Percentiles rank a stretch among this genome's conserved stretches.
These are phyloP conservation scores for Zoanthus sansibaricus DNA, from an alignment of 92 coral and sea anemone genomes.

Conservation along the genomic window DNA sequence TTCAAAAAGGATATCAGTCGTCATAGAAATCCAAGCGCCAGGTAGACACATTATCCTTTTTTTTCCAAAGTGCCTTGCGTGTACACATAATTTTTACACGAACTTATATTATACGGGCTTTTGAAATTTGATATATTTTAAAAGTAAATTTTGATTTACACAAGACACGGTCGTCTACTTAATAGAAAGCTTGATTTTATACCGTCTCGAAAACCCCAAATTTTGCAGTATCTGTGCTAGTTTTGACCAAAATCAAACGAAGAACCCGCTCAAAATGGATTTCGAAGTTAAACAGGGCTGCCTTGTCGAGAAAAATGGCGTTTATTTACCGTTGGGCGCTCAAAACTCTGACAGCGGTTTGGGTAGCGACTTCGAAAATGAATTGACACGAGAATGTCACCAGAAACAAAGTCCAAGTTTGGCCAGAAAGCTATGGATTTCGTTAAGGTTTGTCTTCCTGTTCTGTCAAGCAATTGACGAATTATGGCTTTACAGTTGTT, in stretches of 20 bases:
- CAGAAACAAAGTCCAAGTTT: constrained; percentile 28
- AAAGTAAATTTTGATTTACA: neutral
- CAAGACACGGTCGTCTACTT: no score
- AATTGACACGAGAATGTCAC: neutral
- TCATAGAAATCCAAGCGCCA: neutral
- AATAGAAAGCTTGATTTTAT: neutral
- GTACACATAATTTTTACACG: no score
- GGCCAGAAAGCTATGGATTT: constrained; percentile 32
- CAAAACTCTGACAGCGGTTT: constrained; percentile 22
- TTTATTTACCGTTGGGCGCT: neutral
- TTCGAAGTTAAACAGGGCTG: neutral
- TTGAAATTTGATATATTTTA: neutral
- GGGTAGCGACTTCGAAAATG: constrained; percentile 39
- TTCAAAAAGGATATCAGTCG: neutral
- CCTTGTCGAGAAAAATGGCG: neutral
- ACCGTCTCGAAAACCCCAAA: neutral
- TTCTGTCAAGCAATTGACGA: neutral
- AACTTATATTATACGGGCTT: neutral
- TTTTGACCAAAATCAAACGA: neutral
- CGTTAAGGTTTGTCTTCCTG: constrained; percentile 26
- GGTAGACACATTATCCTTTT: neutral
- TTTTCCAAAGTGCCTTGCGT: neutral
- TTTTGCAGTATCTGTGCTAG: neutral
- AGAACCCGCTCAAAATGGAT: neutral
- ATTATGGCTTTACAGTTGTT: neutral